Evolutionary conservation across 2,888 invertebrate genomes (phyloP).

Genomic region (Herminia tarsipennalis): DNA sequence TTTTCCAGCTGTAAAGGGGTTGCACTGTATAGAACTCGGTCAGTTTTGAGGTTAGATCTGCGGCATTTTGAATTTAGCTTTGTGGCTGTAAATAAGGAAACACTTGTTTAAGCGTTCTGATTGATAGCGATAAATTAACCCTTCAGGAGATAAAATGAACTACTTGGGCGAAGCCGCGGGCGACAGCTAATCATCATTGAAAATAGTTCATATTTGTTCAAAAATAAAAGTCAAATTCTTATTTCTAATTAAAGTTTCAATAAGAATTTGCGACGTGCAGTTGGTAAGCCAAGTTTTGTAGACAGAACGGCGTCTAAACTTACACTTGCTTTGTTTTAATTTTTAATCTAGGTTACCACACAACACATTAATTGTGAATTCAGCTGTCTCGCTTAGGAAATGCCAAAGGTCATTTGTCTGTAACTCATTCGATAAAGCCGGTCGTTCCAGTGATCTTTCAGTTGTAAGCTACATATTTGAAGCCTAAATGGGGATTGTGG

Average conservation of each 20-base stretch:
- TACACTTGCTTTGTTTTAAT: slow-evolving; percentile 28
- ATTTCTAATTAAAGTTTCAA: slow-evolving; percentile 40
- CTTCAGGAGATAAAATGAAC: too few relatives aligned
- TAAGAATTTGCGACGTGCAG: slow-evolving; percentile 28
- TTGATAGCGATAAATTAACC: too few relatives aligned
- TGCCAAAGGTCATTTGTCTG: slow-evolving; percentile 8
- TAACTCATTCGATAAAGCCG: not conserved
- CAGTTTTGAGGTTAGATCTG: too few relatives aligned
- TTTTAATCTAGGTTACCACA: slow-evolving; percentile 22
- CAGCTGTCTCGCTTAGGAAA: not conserved
- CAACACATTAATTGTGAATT: slow-evolving; percentile 8
- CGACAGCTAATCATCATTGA: too few relatives aligned
- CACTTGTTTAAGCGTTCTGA: too few relatives aligned
- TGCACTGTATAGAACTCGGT: too few relatives aligned
- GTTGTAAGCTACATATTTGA: slow-evolving; percentile 5
- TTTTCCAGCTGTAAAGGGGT: too few relatives aligned
- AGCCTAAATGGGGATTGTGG: slow-evolving; percentile 2
- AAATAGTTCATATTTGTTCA: too few relatives aligned
- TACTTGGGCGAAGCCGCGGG: too few relatives aligned
- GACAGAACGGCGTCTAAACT: slow-evolving; percentile 23
- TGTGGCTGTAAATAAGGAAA: too few relatives aligned
- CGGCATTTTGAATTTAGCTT: too few relatives aligned
- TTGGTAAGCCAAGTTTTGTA: slow-evolving; percentile 30
- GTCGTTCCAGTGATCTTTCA: not conserved
- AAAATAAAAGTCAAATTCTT: slow-evolving; percentile 30